A percentile compares a stretch with the other conserved stretches of the same genome.
These are phyloP conservation scores for Microcebus lehilahytsara DNA, from an alignment of 2,113 vertebrate genomes.

Conservation along the genomic window DNA sequence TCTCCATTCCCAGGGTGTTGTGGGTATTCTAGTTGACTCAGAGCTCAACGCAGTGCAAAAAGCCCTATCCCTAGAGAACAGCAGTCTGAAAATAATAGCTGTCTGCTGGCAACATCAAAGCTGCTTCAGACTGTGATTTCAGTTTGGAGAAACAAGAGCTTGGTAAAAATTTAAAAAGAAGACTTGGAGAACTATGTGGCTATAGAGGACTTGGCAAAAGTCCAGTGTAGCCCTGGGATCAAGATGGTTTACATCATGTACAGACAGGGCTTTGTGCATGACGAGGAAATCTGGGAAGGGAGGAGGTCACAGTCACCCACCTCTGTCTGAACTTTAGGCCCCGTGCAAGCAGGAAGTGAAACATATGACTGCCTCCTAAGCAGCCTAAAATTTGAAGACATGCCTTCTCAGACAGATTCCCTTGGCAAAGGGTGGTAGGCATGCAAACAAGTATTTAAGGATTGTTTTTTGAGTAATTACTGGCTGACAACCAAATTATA, in stretches of 20 bases:
- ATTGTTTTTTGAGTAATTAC: neutral
- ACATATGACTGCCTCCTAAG: neutral
- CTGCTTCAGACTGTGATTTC: neutral
- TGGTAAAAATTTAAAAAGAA: neutral
- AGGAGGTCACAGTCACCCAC: neutral
- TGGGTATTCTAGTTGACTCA: neutral
- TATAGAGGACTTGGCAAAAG: neutral
- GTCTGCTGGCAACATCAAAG: neutral
- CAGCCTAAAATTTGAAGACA: neutral
- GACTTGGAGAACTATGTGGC: neutral
- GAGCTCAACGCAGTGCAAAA: neutral
- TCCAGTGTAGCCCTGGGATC: neutral
- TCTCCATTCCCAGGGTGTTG: neutral
- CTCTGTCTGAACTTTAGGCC: neutral
- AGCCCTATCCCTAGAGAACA: neutral
- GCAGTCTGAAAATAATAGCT: constrained; percentile 11
- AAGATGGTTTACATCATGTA: neutral
- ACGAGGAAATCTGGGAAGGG: neutral
- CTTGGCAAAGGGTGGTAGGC: neutral
- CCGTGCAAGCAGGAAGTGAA: neutral
- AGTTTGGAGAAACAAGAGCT: neutral
- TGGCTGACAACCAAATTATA: neutral
- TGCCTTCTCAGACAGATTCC: neutral
- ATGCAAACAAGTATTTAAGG: neutral
- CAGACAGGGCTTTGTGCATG: neutral